Base-by-base conservation (phyloP, 2,797 vertebrate species). In the Dallia pectoralis region DNA sequence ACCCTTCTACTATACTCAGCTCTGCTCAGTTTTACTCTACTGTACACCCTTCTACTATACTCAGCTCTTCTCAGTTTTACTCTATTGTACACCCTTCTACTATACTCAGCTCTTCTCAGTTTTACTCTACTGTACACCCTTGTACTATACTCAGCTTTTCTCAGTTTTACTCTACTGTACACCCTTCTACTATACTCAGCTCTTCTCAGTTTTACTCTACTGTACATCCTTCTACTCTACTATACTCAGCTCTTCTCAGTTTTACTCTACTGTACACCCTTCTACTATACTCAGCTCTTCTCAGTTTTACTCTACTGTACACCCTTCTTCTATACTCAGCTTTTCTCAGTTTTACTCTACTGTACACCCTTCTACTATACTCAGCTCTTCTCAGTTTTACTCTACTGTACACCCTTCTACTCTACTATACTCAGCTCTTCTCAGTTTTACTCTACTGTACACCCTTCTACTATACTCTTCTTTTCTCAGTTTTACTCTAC, bases 401-500 rank as follows among this genome's bases (percentile, higher is more conserved):
- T 25, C 0, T 0, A 25, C 25, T n/a, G n/a, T n/a, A n/a, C n/a
- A n/a, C n/a, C n/a, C n/a, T n/a, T n/a, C n/a, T 22, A n/a, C n/a
- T n/a, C n/a, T n/a, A 22, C 12, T 1, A 9, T 2, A 53, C 22
- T 4, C 3, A 0, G 4, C 11, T 7, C n/a, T 4, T 22, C 22
- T 12, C 51, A 0, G n/a, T 53, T 22, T 2, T 2, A 53, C 3
- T 16, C 2, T 0, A 48, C 4, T 47, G 2, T 15, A 15, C 1
- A 16, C n/a, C n/a, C n/a, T 48, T 22, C 8, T 2, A 48, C 18
- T 48, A 11, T 18, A 48, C 5, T 18, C 0, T 0, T 14, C 5
- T 18, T 1, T 0, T 14, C 5, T 4, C 0, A 0, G 22, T 25
- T 25, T 9, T 25, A 56, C 22, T 25, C 2, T 9, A 25, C 15